A percentile compares a stretch with the other conserved stretches of the same genome.
phyloP scores from a whole-genome alignment of 64 coral and sea anemone genomes.

The Pocillopora damicornis region DNA sequence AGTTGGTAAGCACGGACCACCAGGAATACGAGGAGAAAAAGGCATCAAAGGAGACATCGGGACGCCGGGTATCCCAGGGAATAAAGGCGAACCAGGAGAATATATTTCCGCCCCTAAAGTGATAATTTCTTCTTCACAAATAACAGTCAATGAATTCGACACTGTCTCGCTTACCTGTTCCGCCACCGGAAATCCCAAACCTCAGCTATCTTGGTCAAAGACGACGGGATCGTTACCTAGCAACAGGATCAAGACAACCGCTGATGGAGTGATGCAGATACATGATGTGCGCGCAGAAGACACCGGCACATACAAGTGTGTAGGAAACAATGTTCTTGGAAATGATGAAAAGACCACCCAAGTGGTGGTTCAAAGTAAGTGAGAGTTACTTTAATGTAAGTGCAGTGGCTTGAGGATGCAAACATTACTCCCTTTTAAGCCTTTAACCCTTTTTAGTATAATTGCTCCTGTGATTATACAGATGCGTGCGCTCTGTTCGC shows the following conservation, averaged over 20 bases:
- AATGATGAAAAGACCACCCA: not conserved
- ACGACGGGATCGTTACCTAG: not conserved
- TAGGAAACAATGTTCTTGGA: not conserved
- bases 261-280: not conserved
- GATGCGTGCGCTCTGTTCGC: no score
- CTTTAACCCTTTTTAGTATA: not conserved
- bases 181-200: not conserved
- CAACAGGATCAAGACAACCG: not conserved
- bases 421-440: no score
- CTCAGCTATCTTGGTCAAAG: not conserved
- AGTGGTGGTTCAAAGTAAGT: not conserved
- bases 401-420: not conserved
- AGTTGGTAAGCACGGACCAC: not conserved
- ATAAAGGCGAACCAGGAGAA: not conserved
- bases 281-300: not conserved
- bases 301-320: not conserved
- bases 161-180: not conserved
- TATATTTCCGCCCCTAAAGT: not conserved
- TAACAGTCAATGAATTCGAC: not conserved
- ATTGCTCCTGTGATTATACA: not conserved
- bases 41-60: constrained; percentile 6
- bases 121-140: not conserved
- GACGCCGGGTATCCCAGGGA: not conserved
- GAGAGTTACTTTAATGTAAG: not conserved
- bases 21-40: not conserved